phyloP scores from a whole-genome alignment of 2,888 invertebrate species.

The Agonopterix subpropinquella region DNA sequence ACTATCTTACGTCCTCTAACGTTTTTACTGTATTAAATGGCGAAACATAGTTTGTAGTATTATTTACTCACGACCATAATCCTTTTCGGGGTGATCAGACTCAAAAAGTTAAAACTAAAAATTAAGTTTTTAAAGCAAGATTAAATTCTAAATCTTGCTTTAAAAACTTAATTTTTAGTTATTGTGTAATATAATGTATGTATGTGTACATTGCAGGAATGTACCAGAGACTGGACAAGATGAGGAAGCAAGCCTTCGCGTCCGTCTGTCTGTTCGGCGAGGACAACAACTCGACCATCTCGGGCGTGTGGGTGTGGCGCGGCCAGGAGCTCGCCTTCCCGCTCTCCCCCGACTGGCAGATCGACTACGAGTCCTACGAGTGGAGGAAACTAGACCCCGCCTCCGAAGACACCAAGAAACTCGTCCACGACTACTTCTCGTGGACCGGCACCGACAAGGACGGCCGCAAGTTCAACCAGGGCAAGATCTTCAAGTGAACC shows the following conservation, averaged over 20 bases:
- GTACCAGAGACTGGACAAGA: slow-evolving; percentile 98
- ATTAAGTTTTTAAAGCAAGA: too few species aligned
- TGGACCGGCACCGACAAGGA: slow-evolving; percentile 91
- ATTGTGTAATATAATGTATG: too few species aligned
- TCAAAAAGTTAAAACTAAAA: too few species aligned
- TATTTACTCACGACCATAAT: too few species aligned
- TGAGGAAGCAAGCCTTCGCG: slow-evolving; percentile 97
- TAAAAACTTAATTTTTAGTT: too few species aligned
- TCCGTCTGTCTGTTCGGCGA: slow-evolving; percentile 95
- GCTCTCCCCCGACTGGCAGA: slow-evolving; percentile 94
- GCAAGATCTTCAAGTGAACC: slow-evolving; percentile 96
- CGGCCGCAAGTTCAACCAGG: slow-evolving; percentile 97
- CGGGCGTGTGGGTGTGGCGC: slow-evolving; percentile 99
- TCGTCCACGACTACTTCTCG: slow-evolving; percentile 92
- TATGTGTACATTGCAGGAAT: slow-evolving; percentile 79
- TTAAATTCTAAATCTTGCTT: too few species aligned
- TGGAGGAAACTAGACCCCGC: slow-evolving; percentile 95
- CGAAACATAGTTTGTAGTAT: too few species aligned
- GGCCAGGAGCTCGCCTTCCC: slow-evolving; percentile 95
- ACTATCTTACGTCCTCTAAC: too few species aligned
- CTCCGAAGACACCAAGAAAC: slow-evolving; percentile 86
- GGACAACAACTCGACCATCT: slow-evolving; percentile 94
- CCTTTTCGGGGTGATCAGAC: too few species aligned
- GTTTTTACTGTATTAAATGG: too few species aligned
- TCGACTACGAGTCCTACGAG: slow-evolving; percentile 96